Percentiles rank a stretch among this genome's conserved stretches.
Evolutionary conservation across 2,113 vertebrate species (phyloP).

Genomic region (Piaya cayana): DNA sequence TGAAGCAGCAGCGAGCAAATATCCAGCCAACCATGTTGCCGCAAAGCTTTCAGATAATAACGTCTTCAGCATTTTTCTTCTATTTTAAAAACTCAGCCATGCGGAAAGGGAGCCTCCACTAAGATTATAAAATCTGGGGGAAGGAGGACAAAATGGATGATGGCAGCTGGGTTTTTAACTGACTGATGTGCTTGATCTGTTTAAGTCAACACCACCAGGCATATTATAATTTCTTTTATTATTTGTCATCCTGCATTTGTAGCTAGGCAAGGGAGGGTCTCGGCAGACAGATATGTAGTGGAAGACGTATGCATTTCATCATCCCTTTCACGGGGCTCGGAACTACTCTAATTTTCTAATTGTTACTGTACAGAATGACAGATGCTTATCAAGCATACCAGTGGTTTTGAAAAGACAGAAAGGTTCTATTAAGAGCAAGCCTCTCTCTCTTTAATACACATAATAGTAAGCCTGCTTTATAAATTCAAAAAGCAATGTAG

Average conservation of each 20-base stretch:
- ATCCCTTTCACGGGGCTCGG: not conserved
- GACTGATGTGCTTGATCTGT: constrained; percentile 36
- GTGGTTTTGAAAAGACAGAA: constrained; percentile 41
- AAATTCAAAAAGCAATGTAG: constrained; percentile 29
- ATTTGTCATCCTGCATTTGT: constrained; percentile 52
- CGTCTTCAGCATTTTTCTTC: constrained; percentile 28
- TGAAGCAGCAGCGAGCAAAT: not conserved
- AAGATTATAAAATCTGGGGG: not conserved
- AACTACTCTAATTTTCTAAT: constrained; percentile 48
- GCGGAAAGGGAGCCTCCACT: not conserved
- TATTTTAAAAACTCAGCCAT: constrained; percentile 23
- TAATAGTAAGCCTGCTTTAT: constrained; percentile 18
- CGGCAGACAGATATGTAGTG: not conserved
- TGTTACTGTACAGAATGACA: not conserved
- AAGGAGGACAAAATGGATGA: not conserved
- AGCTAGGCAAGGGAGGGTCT: constrained; percentile 30
- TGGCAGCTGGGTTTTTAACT: not conserved
- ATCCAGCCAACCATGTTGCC: not conserved
- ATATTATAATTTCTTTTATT: constrained; percentile 30
- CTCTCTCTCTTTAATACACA: not conserved
- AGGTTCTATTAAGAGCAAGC: constrained; percentile 21
- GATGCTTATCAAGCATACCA: not conserved
- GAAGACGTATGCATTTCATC: not conserved
- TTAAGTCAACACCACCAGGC: constrained; percentile 17
- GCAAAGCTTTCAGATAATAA: constrained; percentile 29